Evolutionary conservation across 1,140 invertebrate genomes (phyloP), one percentile per base, ranked within the genome.

Genomic region (Brachionus manjavacas): DNA sequence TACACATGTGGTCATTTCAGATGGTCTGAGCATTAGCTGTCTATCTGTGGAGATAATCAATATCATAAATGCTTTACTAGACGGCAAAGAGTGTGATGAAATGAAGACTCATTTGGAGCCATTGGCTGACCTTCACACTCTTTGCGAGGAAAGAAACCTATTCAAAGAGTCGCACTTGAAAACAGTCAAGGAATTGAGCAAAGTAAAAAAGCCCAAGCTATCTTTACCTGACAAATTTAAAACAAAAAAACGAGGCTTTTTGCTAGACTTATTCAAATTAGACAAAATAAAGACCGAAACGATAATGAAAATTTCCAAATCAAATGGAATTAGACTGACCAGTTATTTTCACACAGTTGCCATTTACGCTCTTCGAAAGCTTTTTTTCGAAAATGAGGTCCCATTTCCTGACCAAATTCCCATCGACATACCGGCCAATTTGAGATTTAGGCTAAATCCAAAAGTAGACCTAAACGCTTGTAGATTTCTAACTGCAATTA

Each of bases 51-150:
- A 80, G 35, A 80, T 80, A 8, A 39, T 64, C 3, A 80, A 80
- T 64, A 80, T 80, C 16, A 14, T 80, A 16, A 80, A 80, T 41
- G 12, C 78, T 52, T 60, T 80, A 49, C n/a, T 31, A 28, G 55
- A 55, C 4, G 11, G 35, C 7, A 55, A 55, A 64, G 55, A 55
- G 23, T 80, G 78, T 23, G 55, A 80, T 7, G 78, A 80, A 12
- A 80, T 80, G 78, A 55, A n/a, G 14, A 64, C 39, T 31, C 2
- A 41, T 16, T 41, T 80, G 39, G 25, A 35, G 11, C 46, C 46
- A 35, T 9, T 41, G 31, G 16, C n/a, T 31, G 49, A 39, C 41
- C 28, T 80, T 7, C 39, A 80, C 9, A 49, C 25, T 7, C 11
- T 60, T 8, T 80, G 78, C 41, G 7, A 49, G 14, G 39, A 64